phyloP scores from a whole-genome alignment of 2,797 vertebrate genomes.

The Enteromius trimaculatus region DNA sequence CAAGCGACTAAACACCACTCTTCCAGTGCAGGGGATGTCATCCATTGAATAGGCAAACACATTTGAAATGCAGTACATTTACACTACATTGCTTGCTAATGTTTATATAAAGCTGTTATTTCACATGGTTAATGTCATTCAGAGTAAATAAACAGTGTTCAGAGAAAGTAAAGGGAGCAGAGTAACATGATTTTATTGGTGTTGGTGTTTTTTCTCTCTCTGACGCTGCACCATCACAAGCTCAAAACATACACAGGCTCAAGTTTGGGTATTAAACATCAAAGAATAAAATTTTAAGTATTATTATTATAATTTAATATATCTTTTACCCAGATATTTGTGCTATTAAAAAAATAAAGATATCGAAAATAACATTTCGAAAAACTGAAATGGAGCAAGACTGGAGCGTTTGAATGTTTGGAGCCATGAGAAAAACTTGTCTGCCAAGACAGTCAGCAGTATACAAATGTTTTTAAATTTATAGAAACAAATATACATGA shows the following conservation, averaged over 20 bases:
- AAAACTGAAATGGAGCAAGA: background rate
- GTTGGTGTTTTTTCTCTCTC: background rate
- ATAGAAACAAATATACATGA: no score
- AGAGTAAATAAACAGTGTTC: background rate
- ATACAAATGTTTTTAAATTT: no score
- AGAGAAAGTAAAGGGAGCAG: background rate
- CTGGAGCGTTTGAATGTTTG: background rate
- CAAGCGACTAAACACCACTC: constrained; percentile 31
- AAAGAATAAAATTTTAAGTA: background rate
- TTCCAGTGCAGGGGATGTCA: constrained; percentile 23
- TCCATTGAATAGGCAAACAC: constrained; percentile 27
- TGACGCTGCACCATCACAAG: background rate
- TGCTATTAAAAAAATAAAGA: background rate
- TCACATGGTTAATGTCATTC: background rate
- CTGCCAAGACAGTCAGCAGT: background rate
- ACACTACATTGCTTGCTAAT: constrained; percentile 27
- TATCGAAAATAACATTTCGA: background rate
- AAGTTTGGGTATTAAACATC: background rate
- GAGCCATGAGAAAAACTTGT: background rate
- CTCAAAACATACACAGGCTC: background rate
- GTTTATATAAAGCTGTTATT: background rate
- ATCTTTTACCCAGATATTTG: background rate
- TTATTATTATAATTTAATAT: background rate
- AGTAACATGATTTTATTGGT: background rate
- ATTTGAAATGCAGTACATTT: constrained; percentile 33